These are phyloP conservation scores for Drosophila melanica DNA, from an alignment of 1,140 invertebrate species.

Conservation along the genomic window DNA sequence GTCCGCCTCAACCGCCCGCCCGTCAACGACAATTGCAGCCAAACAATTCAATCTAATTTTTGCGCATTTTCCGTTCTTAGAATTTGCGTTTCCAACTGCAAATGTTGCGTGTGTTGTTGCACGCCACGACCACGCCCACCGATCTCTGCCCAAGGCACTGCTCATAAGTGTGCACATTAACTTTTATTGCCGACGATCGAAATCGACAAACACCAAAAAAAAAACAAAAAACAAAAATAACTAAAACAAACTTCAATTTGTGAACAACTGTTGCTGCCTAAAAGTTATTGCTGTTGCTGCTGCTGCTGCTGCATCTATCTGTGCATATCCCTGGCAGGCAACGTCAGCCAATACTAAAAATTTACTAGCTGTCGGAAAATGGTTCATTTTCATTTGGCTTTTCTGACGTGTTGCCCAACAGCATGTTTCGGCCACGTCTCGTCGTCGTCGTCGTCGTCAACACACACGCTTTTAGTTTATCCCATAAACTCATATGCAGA, in stretches of 20 bases:
- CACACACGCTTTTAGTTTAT: slow-evolving; percentile 32
- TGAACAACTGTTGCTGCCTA: slow-evolving; percentile 51
- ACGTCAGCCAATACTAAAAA: slow-evolving; percentile 21
- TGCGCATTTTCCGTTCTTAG: slow-evolving; percentile 66
- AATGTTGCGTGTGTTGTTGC: slow-evolving; percentile 58
- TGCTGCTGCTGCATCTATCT: slow-evolving; percentile 7
- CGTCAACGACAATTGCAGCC: slow-evolving; percentile 26
- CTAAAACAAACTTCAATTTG: slow-evolving; percentile 57
- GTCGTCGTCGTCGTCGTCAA: slow-evolving; percentile 42
- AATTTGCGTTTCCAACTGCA: slow-evolving; percentile 67
- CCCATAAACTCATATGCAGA: background rate
- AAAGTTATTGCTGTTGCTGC: slow-evolving; percentile 13
- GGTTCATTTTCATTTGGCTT: slow-evolving; percentile 45
- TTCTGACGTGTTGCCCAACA: slow-evolving; percentile 56
- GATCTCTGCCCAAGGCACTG: slow-evolving; percentile 21
- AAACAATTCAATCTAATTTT: slow-evolving; percentile 81
- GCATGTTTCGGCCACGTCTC: slow-evolving; percentile 42
- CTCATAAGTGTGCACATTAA: slow-evolving; percentile 73
- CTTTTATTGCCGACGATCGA: slow-evolving; percentile 69
- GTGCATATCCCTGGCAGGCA: slow-evolving; percentile 45
- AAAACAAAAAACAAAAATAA: slow-evolving; percentile 3
- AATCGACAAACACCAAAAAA: slow-evolving; percentile 45
- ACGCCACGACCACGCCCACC: slow-evolving; percentile 28
- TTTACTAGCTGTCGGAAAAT: slow-evolving; percentile 71
- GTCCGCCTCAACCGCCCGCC: background rate